Evolutionary conservation across 2,888 invertebrate genomes (phyloP).

Genomic region (Rhagium mordax): DNA sequence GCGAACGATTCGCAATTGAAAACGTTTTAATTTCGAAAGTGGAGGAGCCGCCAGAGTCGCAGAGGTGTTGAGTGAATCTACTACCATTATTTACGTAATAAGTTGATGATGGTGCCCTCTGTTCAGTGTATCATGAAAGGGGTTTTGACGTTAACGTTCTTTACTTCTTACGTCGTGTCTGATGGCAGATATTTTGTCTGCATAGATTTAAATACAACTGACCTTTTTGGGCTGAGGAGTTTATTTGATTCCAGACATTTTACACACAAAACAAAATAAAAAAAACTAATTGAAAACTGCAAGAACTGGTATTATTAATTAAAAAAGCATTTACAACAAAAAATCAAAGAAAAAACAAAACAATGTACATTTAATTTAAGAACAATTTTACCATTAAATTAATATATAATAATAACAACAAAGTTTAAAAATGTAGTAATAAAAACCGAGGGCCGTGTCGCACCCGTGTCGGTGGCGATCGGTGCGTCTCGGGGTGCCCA

Average conservation of each 20-base stretch:
- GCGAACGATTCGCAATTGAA: no score
- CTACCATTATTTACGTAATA: no score
- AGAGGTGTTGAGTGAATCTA: no score
- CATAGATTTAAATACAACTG: conserved; percentile 3
- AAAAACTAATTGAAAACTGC: conserved; percentile 76
- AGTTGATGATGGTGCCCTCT: no score
- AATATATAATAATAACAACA: conserved; percentile 80
- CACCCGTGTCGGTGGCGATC: conserved; percentile 42
- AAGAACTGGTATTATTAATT: conserved; percentile 83
- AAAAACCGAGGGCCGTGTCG: conserved; percentile 62
- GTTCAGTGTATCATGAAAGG: no score
- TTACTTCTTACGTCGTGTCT: no score
- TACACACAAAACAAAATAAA: conserved; percentile 56
- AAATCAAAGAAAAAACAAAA: conserved; percentile 83
- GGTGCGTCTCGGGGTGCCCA: conserved; percentile 52
- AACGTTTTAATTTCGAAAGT: no score
- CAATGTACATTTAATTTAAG: conserved; percentile 84
- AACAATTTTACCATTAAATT: conserved; percentile 81
- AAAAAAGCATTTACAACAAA: conserved; percentile 83
- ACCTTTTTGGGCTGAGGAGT: conserved; percentile 13
- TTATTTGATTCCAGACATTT: conserved; percentile 33
- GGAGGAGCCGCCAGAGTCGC: no score
- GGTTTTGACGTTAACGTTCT: no score
- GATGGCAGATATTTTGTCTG: no score
- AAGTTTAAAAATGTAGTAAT: conserved; percentile 73